Conservation (phyloP, 2,888 invertebrate species). For the Calameuta idolon region DNA sequence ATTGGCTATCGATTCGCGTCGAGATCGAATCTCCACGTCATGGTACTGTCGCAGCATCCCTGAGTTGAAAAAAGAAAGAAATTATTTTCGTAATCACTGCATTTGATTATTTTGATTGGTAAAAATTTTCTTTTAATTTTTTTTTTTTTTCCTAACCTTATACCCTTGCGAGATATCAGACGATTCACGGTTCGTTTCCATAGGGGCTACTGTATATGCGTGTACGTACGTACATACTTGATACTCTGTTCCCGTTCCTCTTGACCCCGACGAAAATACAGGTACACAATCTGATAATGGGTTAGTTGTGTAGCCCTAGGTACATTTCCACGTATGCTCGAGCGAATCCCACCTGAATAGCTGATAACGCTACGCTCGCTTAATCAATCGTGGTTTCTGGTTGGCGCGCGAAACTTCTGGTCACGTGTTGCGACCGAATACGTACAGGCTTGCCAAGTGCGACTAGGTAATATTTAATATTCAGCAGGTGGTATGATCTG, state of each 20-base stretch:
- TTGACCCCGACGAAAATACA: slow-evolving; percentile 43
- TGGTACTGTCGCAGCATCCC: neutral
- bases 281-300: slow-evolving; percentile 62
- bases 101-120: too few relatives aligned
- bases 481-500: too few relatives aligned
- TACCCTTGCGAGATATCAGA: neutral
- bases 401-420: slow-evolving; percentile 17
- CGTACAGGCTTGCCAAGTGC: slow-evolving; percentile 11
- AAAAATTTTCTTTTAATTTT: neutral
- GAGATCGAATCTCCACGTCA: neutral
- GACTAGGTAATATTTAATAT: neutral
- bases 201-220: neutral
- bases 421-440: slow-evolving; percentile 27
- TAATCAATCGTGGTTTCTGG: slow-evolving; percentile 57
- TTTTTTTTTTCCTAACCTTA: neutral
- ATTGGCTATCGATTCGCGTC: neutral
- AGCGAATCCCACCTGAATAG: slow-evolving; percentile 35
- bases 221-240: neutral
- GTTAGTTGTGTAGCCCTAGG: slow-evolving; percentile 54
- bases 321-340: slow-evolving; percentile 32
- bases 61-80: neutral
- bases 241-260: neutral
- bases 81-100: neutral
- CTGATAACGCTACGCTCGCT: slow-evolving; percentile 55
- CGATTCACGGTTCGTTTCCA: neutral